phyloP scores from a whole-genome alignment of 2,888 invertebrate genomes.

The Zaprionus bogoriensis region DNA sequence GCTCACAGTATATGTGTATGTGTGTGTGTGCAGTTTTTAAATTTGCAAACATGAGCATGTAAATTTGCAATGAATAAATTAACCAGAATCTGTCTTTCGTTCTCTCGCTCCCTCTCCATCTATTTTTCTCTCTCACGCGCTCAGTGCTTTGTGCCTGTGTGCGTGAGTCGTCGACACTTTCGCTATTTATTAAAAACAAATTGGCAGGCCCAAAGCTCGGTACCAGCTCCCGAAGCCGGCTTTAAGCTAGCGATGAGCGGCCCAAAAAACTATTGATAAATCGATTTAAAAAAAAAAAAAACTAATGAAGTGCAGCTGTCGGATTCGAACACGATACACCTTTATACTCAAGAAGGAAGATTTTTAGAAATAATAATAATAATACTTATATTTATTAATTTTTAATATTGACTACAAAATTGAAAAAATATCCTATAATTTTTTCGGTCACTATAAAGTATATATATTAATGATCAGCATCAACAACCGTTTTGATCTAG shows the following conservation, averaged over 20 bases:
- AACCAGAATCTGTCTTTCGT: constrained; percentile 46
- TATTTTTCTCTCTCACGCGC: not conserved
- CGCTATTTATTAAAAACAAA: constrained; percentile 71
- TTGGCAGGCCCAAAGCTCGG: constrained; percentile 45
- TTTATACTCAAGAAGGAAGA: too few relatives aligned
- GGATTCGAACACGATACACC: too few relatives aligned
- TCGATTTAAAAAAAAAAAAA: too few relatives aligned
- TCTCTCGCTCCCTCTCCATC: not conserved
- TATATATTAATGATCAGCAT: too few relatives aligned
- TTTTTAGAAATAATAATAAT: too few relatives aligned
- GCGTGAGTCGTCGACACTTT: constrained; percentile 64
- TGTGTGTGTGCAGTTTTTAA: constrained; percentile 61
- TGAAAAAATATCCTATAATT: too few relatives aligned
- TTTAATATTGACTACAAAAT: too few relatives aligned
- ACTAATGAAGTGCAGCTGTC: too few relatives aligned
- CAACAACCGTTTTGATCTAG: too few relatives aligned
- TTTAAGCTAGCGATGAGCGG: not conserved
- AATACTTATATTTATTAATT: too few relatives aligned
- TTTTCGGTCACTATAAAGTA: too few relatives aligned
- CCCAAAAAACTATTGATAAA: not conserved
- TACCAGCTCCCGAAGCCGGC: not conserved
- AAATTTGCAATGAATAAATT: constrained; percentile 77
- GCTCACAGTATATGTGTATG: constrained; percentile 4
- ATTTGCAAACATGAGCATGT: constrained; percentile 76
- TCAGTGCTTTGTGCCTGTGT: not conserved